A percentile compares a stretch with the other conserved stretches of the same genome.
Evolutionary conservation across 2,888 invertebrate genomes (phyloP).

Genomic region (Ectobius pallidus): DNA sequence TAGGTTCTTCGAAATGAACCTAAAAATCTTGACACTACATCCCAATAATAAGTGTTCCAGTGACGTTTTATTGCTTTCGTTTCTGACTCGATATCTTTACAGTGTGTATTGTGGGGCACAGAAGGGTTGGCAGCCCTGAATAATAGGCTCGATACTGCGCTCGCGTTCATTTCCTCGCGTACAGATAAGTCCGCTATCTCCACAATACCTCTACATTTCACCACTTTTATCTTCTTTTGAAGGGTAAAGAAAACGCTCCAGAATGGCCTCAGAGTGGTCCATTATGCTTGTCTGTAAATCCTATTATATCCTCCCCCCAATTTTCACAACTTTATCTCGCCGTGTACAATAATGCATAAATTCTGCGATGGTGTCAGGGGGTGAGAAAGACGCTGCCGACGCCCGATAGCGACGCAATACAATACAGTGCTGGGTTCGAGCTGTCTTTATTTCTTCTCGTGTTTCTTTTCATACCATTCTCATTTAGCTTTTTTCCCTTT

Average conservation of each 20-base stretch:
- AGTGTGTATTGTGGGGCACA: too few species aligned
- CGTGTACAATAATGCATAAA: conserved; percentile 44
- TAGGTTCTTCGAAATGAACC: too few species aligned
- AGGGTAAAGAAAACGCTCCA: conserved; percentile 41
- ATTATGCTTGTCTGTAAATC: conserved; percentile 46
- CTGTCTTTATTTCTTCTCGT: too few species aligned
- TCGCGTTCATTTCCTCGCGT: conserved; percentile 43
- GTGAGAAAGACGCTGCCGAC: conserved; percentile 23
- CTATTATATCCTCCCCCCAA: conserved; percentile 43
- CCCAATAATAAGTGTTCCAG: too few species aligned
- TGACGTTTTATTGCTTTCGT: too few species aligned
- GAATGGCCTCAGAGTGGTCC: conserved; percentile 33
- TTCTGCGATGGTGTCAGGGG: conserved; percentile 33
- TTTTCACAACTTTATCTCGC: conserved; percentile 43
- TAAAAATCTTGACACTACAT: too few species aligned
- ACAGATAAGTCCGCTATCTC: conserved; percentile 43
- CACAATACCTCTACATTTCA: conserved; percentile 44
- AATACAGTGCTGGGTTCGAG: too few species aligned
- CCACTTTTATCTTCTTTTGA: conserved; percentile 42
- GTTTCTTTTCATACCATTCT: too few species aligned
- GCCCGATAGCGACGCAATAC: conserved; percentile 3
- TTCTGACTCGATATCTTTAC: too few species aligned
- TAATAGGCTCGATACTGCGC: conserved; percentile 42
- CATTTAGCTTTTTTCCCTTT: too few species aligned
- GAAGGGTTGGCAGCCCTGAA: conserved; percentile 21